phyloP scores from a whole-genome alignment of 2,888 invertebrate genomes.

The Pachycephus smyrnensis region DNA sequence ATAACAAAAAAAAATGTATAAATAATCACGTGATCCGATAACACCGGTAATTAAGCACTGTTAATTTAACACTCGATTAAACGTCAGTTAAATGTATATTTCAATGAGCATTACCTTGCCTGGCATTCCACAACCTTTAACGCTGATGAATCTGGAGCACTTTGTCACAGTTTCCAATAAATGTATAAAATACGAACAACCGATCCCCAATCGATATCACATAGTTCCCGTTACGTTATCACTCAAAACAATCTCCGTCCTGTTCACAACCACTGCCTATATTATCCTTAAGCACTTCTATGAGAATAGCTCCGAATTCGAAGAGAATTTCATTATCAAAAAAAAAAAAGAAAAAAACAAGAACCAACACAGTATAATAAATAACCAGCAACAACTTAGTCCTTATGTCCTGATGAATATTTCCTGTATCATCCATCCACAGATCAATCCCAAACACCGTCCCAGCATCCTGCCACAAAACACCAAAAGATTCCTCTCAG shows the following conservation, averaged over 20 bases:
- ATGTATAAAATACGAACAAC: slow-evolving; percentile 11
- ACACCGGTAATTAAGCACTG: not conserved
- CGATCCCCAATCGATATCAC: slow-evolving; percentile 14
- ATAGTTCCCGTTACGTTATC: slow-evolving; percentile 16
- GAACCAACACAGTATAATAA: slow-evolving; percentile 19
- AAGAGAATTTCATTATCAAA: slow-evolving; percentile 1
- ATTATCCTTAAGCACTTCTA: slow-evolving; percentile 8
- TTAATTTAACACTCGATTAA: not conserved
- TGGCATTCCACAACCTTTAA: slow-evolving; percentile 58
- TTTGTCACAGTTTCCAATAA: slow-evolving; percentile 19
- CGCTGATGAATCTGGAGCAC: slow-evolving; percentile 18
- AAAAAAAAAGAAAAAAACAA: slow-evolving; percentile 15
- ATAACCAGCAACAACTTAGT: not conserved
- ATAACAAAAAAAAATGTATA: not conserved
- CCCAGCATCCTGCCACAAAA: not conserved
- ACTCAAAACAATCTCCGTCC: slow-evolving; percentile 9
- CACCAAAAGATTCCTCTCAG: not conserved
- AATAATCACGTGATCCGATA: not conserved
- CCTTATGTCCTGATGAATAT: slow-evolving; percentile 1
- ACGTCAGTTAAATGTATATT: not conserved
- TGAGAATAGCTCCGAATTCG: not conserved
- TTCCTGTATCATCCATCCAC: not conserved
- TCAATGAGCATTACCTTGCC: slow-evolving; percentile 54
- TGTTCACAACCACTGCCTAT: slow-evolving; percentile 19
- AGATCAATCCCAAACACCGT: not conserved